Evolutionary conservation across 2,888 invertebrate species (phyloP).

Genomic region (Amphipoea oculea): DNA sequence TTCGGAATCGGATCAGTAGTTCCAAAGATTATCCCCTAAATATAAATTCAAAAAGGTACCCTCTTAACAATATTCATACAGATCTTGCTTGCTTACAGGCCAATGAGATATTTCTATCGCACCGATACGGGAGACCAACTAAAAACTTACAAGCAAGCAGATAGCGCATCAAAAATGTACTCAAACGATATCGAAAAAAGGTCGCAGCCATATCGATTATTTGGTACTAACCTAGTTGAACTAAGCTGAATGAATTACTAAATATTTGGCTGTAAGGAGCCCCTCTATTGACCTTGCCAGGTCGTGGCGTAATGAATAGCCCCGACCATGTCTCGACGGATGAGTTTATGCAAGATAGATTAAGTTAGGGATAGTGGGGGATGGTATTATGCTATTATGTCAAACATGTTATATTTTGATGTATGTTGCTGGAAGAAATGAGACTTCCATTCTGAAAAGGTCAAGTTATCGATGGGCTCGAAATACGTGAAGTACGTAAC

Average conservation of each 20-base stretch:
- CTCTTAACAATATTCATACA: not conserved
- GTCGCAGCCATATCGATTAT: slow-evolving; percentile 47
- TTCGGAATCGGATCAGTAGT: not conserved
- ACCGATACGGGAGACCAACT: not conserved
- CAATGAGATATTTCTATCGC: too few species aligned
- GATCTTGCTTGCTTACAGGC: not conserved
- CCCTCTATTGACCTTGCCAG: slow-evolving; percentile 45
- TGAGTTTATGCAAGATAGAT: slow-evolving; percentile 51
- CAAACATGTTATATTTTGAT: not conserved
- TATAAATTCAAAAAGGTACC: not conserved
- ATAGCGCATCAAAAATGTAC: slow-evolving; percentile 29
- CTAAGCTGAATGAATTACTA: slow-evolving; percentile 51
- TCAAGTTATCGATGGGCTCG: not conserved
- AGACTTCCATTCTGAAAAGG: slow-evolving; percentile 7
- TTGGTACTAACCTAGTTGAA: slow-evolving; percentile 33
- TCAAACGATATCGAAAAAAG: slow-evolving; percentile 41
- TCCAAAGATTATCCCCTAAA: not conserved
- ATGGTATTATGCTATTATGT: slow-evolving; percentile 8
- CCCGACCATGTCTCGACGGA: slow-evolving; percentile 42
- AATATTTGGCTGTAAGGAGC: slow-evolving; percentile 42
- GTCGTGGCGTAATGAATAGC: slow-evolving; percentile 44
- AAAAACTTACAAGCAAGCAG: not conserved
- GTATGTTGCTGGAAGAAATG: not conserved
- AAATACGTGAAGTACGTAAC: not conserved
- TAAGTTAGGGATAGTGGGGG: slow-evolving; percentile 6